Evolutionary conservation across 2,888 invertebrate genomes (phyloP).

Genomic region (Synanthedon myopaeformis): DNA sequence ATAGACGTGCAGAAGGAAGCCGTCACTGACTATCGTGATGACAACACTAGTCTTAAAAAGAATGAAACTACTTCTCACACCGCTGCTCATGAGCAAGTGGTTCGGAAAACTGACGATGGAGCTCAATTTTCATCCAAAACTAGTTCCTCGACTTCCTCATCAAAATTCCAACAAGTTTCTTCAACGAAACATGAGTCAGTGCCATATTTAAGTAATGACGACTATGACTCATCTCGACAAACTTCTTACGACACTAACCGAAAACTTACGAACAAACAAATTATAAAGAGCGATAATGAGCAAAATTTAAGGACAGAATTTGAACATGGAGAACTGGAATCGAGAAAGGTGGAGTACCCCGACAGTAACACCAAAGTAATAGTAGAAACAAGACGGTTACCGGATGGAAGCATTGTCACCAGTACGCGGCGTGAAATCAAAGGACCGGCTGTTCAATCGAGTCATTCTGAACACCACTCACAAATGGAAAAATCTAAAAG

Average conservation of each 20-base stretch:
- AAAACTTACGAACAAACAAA: constrained; percentile 17
- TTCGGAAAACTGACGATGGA: constrained; percentile 51
- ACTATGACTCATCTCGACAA: constrained; percentile 27
- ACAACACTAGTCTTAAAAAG: constrained; percentile 46
- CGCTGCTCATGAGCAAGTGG: constrained; percentile 47
- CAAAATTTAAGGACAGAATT: constrained; percentile 25
- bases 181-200: constrained; percentile 42
- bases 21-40: constrained; percentile 53
- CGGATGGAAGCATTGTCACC: constrained; percentile 77
- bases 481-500: constrained; percentile 31
- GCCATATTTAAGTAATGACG: constrained; percentile 37
- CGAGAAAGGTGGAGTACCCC: constrained; percentile 71
- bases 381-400: constrained; percentile 75
- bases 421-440: constrained; percentile 75
- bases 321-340: constrained; percentile 60
- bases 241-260: constrained; percentile 28
- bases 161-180: constrained; percentile 44
- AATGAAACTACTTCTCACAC: constrained; percentile 45
- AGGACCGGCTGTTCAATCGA: constrained; percentile 38
- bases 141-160: constrained; percentile 42
- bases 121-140: constrained; percentile 42
- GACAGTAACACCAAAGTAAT: constrained; percentile 76
- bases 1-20: constrained; percentile 72
- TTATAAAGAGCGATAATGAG: constrained; percentile 27
- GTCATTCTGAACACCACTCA: constrained; percentile 39